Conservation (phyloP, 2,797 vertebrate genomes). For the Anas georgica region DNA sequence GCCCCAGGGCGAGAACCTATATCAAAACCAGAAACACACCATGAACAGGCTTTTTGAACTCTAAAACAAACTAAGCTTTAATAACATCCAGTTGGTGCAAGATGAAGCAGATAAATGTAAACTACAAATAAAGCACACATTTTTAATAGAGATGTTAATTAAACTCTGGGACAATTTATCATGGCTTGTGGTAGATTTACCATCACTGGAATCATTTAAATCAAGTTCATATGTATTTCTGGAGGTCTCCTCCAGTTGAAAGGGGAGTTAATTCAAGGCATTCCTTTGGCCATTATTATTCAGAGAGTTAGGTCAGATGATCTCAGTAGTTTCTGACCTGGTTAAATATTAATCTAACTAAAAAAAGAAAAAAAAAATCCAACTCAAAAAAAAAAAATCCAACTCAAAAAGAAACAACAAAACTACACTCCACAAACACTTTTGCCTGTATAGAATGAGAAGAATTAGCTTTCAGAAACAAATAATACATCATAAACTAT, state of each 20-base stretch:
- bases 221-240: slow-evolving; percentile 48
- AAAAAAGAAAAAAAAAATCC: rapidly evolving
- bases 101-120: slow-evolving; percentile 53
- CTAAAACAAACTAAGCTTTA: slow-evolving; percentile 36
- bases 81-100: slow-evolving; percentile 61
- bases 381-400: not conserved
- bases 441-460: not conserved
- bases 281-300: not conserved
- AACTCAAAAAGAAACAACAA: not conserved
- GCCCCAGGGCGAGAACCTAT: not conserved
- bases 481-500: not conserved
- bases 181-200: slow-evolving; percentile 7
- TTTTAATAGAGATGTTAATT: slow-evolving; percentile 64
- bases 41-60: slow-evolving; percentile 54
- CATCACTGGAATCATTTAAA: slow-evolving; percentile 20
- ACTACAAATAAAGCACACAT: slow-evolving; percentile 54
- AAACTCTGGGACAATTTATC: slow-evolving; percentile 57
- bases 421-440: not conserved
- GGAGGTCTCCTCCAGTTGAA: slow-evolving; percentile 16
- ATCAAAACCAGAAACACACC: slow-evolving; percentile 52
- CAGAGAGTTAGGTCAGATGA: not conserved
- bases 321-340: not conserved
- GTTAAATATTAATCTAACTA: slow-evolving; percentile 23
- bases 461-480: not conserved
- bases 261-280: slow-evolving; percentile 45